These are phyloP conservation scores for Agriopis marginaria DNA, from an alignment of 2,888 invertebrate species.

Conservation along the genomic window DNA sequence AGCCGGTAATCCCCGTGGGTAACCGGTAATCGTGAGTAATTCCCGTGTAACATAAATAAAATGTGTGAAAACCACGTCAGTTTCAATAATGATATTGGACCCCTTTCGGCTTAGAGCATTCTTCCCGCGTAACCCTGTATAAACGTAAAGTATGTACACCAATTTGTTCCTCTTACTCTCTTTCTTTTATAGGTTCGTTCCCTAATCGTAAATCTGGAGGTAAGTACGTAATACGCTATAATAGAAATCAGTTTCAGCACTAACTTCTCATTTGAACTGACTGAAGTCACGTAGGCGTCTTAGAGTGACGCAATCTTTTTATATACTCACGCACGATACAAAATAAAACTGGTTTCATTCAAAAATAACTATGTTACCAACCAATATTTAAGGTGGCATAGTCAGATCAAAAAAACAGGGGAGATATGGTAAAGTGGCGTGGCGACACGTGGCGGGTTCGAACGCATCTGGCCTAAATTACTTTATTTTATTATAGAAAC, in stretches of 20 bases:
- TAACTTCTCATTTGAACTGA: slow-evolving; percentile 8
- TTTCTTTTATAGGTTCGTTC: slow-evolving; percentile 19
- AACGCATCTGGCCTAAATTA: too few species aligned
- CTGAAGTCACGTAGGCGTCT: slow-evolving; percentile 15
- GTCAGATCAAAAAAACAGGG: too few species aligned
- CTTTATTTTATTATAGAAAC: too few species aligned
- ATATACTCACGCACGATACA: neutral
- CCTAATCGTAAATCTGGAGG: slow-evolving; percentile 27
- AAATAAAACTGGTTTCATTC: slow-evolving; percentile 4
- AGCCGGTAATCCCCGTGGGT: too few species aligned
- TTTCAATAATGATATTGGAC: too few species aligned
- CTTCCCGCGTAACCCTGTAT: too few species aligned
- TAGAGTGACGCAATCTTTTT: slow-evolving; percentile 8
- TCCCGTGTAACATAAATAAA: too few species aligned
- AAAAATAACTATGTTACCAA: neutral
- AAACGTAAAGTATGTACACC: slow-evolving; percentile 16
- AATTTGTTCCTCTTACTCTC: slow-evolving; percentile 14
- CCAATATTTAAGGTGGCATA: neutral
- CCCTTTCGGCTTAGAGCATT: too few species aligned
- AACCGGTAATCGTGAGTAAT: too few species aligned
- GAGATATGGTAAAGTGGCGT: too few species aligned
- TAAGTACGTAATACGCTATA: slow-evolving; percentile 20
- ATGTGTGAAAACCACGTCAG: too few species aligned
- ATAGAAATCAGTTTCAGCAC: slow-evolving; percentile 22
- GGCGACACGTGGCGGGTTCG: too few species aligned